phyloP scores from a whole-genome alignment of 2,113 vertebrate species.

The Charina bottae region DNA sequence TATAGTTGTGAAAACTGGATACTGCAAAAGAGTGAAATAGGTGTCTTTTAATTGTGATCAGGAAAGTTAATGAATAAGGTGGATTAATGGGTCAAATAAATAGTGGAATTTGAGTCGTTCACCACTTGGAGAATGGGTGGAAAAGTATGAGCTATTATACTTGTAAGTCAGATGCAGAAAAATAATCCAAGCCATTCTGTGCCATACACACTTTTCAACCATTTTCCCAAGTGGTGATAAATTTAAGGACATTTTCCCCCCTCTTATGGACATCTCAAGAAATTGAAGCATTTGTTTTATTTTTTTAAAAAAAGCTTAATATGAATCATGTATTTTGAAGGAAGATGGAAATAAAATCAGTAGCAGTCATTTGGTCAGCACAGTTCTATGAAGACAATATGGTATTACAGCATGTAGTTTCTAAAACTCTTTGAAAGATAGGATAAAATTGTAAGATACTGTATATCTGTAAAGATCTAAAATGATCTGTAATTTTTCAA shows the following conservation, averaged over 20 bases:
- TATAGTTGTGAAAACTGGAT: neutral
- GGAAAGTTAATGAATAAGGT: too few relatives aligned
- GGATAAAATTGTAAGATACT: conserved; percentile 12
- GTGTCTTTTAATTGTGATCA: too few relatives aligned
- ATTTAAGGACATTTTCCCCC: neutral
- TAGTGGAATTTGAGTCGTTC: neutral
- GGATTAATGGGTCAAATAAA: neutral
- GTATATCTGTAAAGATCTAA: neutral
- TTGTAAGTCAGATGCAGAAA: neutral
- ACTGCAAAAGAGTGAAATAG: neutral
- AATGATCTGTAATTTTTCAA: conserved; percentile 1
- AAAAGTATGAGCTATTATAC: neutral
- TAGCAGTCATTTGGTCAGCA: conserved; percentile 4
- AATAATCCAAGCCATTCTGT: neutral
- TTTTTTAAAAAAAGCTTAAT: neutral
- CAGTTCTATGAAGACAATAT: conserved; percentile 16
- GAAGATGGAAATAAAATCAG: conserved; percentile 20
- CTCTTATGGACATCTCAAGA: neutral
- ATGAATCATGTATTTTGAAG: neutral
- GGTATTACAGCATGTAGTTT: neutral
- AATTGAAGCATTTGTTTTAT: neutral
- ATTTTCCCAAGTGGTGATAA: neutral
- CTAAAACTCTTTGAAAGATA: conserved; percentile 11
- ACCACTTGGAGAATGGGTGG: neutral
- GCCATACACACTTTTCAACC: neutral